Percentiles rank a stretch among this genome's conserved stretches.
These are phyloP conservation scores for Lochmaea crataegi DNA, from an alignment of 2,888 invertebrate species.

Conservation along the genomic window DNA sequence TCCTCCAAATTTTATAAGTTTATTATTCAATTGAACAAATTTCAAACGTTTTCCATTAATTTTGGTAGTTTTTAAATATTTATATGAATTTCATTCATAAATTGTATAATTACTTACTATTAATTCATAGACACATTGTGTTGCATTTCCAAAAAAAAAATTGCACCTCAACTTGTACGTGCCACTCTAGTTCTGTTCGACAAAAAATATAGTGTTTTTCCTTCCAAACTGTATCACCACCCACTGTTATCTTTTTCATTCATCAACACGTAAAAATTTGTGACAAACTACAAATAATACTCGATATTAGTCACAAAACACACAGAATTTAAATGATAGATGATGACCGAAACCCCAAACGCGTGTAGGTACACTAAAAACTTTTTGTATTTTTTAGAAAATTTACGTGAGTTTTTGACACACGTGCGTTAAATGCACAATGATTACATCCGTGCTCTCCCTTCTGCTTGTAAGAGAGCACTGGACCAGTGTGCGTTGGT, in stretches of 20 bases:
- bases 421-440: constrained; percentile 51
- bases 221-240: neutral
- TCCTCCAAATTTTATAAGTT: too few relatives aligned
- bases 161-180: neutral
- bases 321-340: constrained; percentile 11
- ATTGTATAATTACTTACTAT: too few relatives aligned
- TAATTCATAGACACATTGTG: neutral
- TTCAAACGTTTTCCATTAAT: too few relatives aligned
- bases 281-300: neutral
- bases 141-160: neutral
- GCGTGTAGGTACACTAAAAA: constrained; percentile 7
- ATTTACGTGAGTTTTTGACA: constrained; percentile 15
- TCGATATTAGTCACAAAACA: neutral
- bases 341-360: constrained; percentile 13
- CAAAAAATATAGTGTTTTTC: neutral
- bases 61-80: too few relatives aligned
- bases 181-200: neutral
- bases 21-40: too few relatives aligned
- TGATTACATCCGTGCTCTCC: constrained; percentile 55
- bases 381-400: neutral
- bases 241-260: constrained; percentile 1
- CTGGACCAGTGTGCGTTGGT: constrained; percentile 57
- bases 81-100: too few relatives aligned
- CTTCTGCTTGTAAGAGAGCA: constrained; percentile 59
- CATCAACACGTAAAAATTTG: too few relatives aligned